These are phyloP conservation scores for Drosophila tsacasi DNA, from an alignment of 1,140 invertebrate species.

Conservation along the genomic window DNA sequence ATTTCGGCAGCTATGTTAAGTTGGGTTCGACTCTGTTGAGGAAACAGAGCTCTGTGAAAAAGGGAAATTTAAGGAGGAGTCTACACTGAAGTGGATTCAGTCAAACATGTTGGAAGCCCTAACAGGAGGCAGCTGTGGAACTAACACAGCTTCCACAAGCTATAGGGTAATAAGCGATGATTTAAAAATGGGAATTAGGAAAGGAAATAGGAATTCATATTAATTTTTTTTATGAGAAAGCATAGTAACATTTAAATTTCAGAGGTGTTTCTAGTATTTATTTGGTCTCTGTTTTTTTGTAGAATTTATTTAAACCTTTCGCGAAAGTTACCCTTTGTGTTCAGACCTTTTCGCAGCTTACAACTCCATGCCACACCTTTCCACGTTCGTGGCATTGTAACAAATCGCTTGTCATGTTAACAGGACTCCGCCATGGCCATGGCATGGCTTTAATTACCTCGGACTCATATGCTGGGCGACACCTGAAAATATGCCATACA, in stretches of 20 bases:
- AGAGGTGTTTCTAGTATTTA: background rate
- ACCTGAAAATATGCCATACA: slow-evolving; percentile 30
- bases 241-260: background rate
- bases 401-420: slow-evolving; percentile 56
- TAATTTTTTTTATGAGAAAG: background rate
- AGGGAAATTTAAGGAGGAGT: slow-evolving; percentile 12
- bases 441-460: slow-evolving; percentile 50
- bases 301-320: background rate
- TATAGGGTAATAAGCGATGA: too few species aligned
- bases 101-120: slow-evolving; percentile 22
- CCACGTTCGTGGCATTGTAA: slow-evolving; percentile 6
- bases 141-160: slow-evolving; percentile 14
- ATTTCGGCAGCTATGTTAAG: slow-evolving; percentile 17
- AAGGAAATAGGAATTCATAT: too few species aligned
- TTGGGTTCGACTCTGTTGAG: background rate
- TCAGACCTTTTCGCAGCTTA: slow-evolving; percentile 5
- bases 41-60: slow-evolving; percentile 10
- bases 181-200: background rate
- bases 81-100: background rate
- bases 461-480: slow-evolving; percentile 34
- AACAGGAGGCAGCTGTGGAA: slow-evolving; percentile 8
- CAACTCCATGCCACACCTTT: background rate
- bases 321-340: background rate
- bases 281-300: background rate
- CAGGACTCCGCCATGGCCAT: slow-evolving; percentile 11